Conservation (phyloP, 2,797 vertebrate genomes). For the Leptoclinus maculatus region DNA sequence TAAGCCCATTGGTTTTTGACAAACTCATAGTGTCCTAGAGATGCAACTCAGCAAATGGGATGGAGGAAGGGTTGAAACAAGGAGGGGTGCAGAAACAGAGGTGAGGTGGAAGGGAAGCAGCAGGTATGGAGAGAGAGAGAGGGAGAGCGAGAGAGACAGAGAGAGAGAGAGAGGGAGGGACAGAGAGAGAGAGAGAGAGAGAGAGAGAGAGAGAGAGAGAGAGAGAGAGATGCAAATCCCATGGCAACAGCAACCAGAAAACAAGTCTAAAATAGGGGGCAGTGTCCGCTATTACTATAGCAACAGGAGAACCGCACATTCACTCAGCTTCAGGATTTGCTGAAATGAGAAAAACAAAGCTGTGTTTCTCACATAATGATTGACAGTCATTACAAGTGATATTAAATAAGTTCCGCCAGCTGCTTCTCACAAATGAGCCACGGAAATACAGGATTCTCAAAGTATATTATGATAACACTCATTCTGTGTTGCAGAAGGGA, state of each 20-base stretch:
- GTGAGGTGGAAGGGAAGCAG: slow-evolving; percentile 65
- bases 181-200: slow-evolving; percentile 45
- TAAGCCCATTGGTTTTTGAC: slow-evolving; percentile 56
- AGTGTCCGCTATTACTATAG: slow-evolving; percentile 91
- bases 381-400: slow-evolving; percentile 60
- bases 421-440: slow-evolving; percentile 34
- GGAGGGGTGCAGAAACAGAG: slow-evolving; percentile 55
- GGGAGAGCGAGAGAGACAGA: slow-evolving; percentile 51
- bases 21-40: slow-evolving; percentile 59
- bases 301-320: slow-evolving; percentile 86
- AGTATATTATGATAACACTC: slow-evolving; percentile 12
- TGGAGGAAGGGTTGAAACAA: slow-evolving; percentile 34
- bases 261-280: slow-evolving; percentile 91
- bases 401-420: slow-evolving; percentile 51
- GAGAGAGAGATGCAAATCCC: slow-evolving; percentile 86
- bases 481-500: neutral
- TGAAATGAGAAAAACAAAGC: slow-evolving; percentile 81
- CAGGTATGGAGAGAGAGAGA: slow-evolving; percentile 54
- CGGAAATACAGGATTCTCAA: slow-evolving; percentile 12
- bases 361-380: slow-evolving; percentile 70
- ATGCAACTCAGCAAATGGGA: slow-evolving; percentile 79
- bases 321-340: slow-evolving; percentile 82
- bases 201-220: slow-evolving; percentile 57
- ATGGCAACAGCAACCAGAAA: slow-evolving; percentile 90
- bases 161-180: slow-evolving; percentile 55